Base-by-base conservation (phyloP, 2,797 vertebrate genomes). In the Cyprinodon diabolis region DNA sequence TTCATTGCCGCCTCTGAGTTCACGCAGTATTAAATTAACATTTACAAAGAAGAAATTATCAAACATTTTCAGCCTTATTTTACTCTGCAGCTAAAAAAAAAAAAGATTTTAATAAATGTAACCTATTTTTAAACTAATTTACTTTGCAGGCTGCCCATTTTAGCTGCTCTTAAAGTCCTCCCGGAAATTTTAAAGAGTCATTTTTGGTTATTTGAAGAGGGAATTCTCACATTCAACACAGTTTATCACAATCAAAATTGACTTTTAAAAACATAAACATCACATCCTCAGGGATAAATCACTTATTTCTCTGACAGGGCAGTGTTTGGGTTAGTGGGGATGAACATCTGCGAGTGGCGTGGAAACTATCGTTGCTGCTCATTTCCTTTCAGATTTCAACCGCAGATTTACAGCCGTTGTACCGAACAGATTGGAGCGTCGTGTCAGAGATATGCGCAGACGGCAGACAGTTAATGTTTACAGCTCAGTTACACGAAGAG, bases 381-480 rank as follows among this genome's bases (percentile, higher is more conserved):
- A 45, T 79, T 87, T 88, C 75, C 84, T 78, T 51, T 85, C 75
- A 75, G 56, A 58, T 60, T 23, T 74, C 43, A 47, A 80, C 82
- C 13, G 19, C 85, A 87, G 89, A 92, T 91, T 90, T 90, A 90
- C 81, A n/a, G 83, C 85, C 10, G 74, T 62, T 82, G 87, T 85
- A 79, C 76, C 40, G 23, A 65, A 15, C 25, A n/a, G 56, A 75
- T 45, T 69, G 83, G 17, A 4, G 74, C 66, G 57, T 67, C 60
- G 79, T 14, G 83, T 76, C 74, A n/a, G 84, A 83, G 84, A 91
- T 85, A 35, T 74, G 83, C 6, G 83, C 68, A 47, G 17, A 60
- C 21, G 80, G 6, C 65, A 75, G 77, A 70, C 77, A 74, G 76
- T 85, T 80, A 75, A 84, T 51, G 82, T 86, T 87, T 88, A 81